Conservation (phyloP, 2,797 vertebrate genomes). For the Darevskia mixta region DNA sequence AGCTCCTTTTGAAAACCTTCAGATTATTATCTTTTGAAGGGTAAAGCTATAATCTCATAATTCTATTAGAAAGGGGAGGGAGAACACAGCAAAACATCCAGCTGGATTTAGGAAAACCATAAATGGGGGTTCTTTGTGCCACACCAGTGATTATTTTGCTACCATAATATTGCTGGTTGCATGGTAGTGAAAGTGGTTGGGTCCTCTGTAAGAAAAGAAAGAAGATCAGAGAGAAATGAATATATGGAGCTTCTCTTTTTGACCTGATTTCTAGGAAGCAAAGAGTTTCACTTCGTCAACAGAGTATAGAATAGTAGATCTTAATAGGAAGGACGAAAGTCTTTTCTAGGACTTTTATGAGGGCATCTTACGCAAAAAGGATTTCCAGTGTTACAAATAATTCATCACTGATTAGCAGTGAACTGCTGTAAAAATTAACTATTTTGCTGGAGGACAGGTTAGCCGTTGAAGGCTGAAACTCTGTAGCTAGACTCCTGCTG, state of each 20-base stretch:
- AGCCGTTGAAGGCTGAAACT: not conserved
- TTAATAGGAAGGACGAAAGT: slow-evolving; percentile 4
- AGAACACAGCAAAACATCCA: not conserved
- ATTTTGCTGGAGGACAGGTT: not conserved
- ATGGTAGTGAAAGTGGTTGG: not conserved
- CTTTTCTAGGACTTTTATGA: not conserved
- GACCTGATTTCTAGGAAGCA: not conserved
- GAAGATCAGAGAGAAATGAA: not conserved
- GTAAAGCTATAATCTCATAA: not conserved
- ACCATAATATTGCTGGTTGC: not conserved
- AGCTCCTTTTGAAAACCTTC: not conserved
- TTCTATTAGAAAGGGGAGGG: not conserved
- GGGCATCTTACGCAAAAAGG: not conserved
- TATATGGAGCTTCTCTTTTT: not conserved
- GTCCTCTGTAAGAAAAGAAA: not conserved
- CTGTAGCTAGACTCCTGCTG: not conserved
- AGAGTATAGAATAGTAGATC: not conserved
- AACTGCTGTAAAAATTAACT: slow-evolving; percentile 23
- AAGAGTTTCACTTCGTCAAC: slow-evolving; percentile 18
- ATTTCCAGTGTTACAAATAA: slow-evolving; percentile 1
- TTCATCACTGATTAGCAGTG: not conserved
- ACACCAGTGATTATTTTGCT: not conserved
- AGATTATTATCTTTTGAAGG: not conserved
- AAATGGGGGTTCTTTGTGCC: no score
- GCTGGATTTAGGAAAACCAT: not conserved